Percentiles rank a stretch among this genome's conserved stretches.
Conservation (phyloP, 2,113 vertebrate species). For the Nannospalax galili region DNA sequence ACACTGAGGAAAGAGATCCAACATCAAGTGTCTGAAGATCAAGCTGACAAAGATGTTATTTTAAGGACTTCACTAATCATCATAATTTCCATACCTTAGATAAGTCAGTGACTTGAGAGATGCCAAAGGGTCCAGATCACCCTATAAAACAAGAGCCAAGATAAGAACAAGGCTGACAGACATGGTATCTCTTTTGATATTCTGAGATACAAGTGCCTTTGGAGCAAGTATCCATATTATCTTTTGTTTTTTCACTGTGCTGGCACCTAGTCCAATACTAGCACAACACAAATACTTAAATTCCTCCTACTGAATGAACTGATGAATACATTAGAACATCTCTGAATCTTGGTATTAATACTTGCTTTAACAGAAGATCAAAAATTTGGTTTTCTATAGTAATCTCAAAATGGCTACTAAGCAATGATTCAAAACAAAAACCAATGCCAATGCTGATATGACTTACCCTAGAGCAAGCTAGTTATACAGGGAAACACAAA, state of each 20-base stretch:
- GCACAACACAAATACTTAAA: neutral
- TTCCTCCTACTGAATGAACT: neutral
- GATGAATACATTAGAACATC: neutral
- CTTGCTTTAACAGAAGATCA: neutral
- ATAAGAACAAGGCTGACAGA: neutral
- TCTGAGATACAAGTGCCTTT: neutral
- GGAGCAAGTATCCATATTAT: neutral
- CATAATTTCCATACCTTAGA: slow-evolving; percentile 89
- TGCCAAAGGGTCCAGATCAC: slow-evolving; percentile 95
- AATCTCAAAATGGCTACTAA: neutral
- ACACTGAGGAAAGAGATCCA: neutral
- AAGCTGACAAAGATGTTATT: neutral
- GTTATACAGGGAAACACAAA: neutral
- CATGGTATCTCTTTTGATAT: neutral
- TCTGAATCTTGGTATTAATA: neutral
- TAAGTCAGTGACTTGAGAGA: slow-evolving; percentile 93
- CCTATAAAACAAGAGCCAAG: slow-evolving; percentile 82
- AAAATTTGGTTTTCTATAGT: neutral
- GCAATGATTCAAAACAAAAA: neutral
- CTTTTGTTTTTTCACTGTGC: neutral
- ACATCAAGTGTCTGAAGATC: neutral
- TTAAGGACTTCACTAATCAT: neutral
- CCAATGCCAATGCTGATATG: neutral
- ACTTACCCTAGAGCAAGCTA: neutral
- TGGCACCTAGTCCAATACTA: neutral